Base-by-base conservation (phyloP, 64 coral and sea anemone species). In the Montipora cactus region DNA sequence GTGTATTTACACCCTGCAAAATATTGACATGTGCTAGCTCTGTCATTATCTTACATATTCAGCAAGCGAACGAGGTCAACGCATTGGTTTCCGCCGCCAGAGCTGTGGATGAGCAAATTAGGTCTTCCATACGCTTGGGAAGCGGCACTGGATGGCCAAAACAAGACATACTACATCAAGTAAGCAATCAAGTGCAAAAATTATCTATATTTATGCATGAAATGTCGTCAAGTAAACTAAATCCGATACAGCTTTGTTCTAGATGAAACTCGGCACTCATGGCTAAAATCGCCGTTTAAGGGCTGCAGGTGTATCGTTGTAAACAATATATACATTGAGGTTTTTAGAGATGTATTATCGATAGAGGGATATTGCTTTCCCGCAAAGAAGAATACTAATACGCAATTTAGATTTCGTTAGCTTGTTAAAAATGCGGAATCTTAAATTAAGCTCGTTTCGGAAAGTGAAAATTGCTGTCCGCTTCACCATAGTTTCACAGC, bases 51-150 rank as follows among this genome's bases (percentile, higher is more conserved):
- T 48, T 14, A 67, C 11, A 57, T 55, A 87, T 48, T 4, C 76
- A 97, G 96, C 88, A 78, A 88, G 57, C 84, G 91, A 20, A 95
- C 83, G 12, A 72, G 76, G 25, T 88, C 47, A 59, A 84, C 93
- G 2, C 96, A 97, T 18, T 97, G 96, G 96, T 86, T 97, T 51
- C 96, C 96, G 11, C 96, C 96, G 59, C 77, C 89, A 20, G 96
- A 97, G 77, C 64, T 97, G 18, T 97, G 96, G 96, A 86, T 78
- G n/a, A 97, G 92, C 55, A 91, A 97, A 75, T 83, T 85, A 83
- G 96, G 96, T 64, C 78, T 97, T 67, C 96, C 96, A 9, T 97
- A 97, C 71, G 96, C 92, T 23, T 97, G 96, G 96, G 96, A 97
- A 81, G 79, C 75, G 53, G 93, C 89, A 2, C 1, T 97, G 59